Evolutionary conservation across 2,113 vertebrate genomes (phyloP), one percentile per base, ranked within the genome.

Genomic region (Rissa tridactyla): DNA sequence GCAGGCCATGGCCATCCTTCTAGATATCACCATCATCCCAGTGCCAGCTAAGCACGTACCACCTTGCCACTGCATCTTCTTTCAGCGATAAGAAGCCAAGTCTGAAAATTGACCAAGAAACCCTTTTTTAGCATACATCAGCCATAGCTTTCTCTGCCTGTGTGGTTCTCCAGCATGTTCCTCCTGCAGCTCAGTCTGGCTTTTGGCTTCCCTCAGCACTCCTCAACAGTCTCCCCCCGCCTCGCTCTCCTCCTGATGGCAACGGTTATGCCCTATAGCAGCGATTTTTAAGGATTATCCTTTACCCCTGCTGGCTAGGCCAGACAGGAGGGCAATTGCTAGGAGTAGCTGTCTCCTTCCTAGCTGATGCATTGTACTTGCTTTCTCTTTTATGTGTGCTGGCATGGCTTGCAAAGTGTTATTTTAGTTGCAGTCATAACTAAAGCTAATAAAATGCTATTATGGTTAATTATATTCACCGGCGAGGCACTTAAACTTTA

Each of bases 381-480:
- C 73, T 95, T 82, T 75, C 64, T 70, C 68, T 96, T 94, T 94
- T 82, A 87, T 93, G 93, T 94, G 79, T 73, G 82, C 75, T 96
- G 94, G 92, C 83, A 87, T 68, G 72, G 69, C 72, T 93, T 79
- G 69, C 77, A 72, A 88, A 23, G 78, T 76, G 86, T 91, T 96
- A 80, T 82, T 95, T 80, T 88, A 87, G 78, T 92, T 90, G 75
- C 84, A 88, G 58, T 55, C 0, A 0, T 90, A 92, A 90, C 91
- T 77, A 96, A 94, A 96, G 95, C 89, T 97, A 97, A 97, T 97
- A 97, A 96, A 96, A 90, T 78, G 89, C 89, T 95, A 96, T 97
- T 97, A 96, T 55, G 76, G 78, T 96, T 96, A 96, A 97, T 96
- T 97, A 96, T 92, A 71, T 92, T 97, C 93, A 91, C 91, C 3